Evolutionary conservation across 2,888 invertebrate genomes (phyloP).

Genomic region (Bhutanitis thaidina): DNA sequence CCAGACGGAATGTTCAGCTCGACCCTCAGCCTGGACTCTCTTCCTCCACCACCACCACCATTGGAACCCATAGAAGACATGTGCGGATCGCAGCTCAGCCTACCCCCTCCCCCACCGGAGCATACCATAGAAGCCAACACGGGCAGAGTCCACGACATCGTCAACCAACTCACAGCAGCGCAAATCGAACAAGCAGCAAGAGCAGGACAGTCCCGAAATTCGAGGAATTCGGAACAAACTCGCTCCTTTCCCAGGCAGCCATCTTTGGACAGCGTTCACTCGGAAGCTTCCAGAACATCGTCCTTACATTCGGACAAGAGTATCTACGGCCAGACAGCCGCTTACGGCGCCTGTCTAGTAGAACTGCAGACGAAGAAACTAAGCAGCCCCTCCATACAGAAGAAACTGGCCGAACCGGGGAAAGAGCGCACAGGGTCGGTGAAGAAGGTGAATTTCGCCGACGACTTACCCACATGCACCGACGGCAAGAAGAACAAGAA

Average conservation of each 20-base stretch:
- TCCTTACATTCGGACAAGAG: constrained; percentile 66
- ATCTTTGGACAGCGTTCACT: constrained; percentile 77
- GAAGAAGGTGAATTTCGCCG: constrained; percentile 82
- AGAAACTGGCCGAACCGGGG: constrained; percentile 64
- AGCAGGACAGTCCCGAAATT: constrained; percentile 56
- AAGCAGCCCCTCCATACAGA: constrained; percentile 54
- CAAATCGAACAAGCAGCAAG: constrained; percentile 57
- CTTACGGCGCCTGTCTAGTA: constrained; percentile 75
- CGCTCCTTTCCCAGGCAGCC: constrained; percentile 76
- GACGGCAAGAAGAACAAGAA: constrained; percentile 81
- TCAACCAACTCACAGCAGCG: constrained; percentile 59
- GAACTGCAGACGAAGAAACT: constrained; percentile 79
- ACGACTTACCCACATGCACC: constrained; percentile 70
- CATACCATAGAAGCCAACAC: constrained; percentile 59
- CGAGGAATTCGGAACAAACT: constrained; percentile 55
- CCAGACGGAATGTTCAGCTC: constrained; percentile 83
- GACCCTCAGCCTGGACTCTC: constrained; percentile 88
- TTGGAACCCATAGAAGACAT: constrained; percentile 69
- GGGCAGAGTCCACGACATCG: constrained; percentile 66
- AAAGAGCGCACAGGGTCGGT: constrained; percentile 43
- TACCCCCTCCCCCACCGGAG: constrained; percentile 87
- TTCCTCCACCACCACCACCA: constrained; percentile 88
- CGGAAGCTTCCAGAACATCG: constrained; percentile 68
- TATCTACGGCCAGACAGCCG: constrained; percentile 51
- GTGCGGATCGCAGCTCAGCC: constrained; percentile 85